phyloP scores from a whole-genome alignment of 2,888 invertebrate species.

The Diarsia brunnea region DNA sequence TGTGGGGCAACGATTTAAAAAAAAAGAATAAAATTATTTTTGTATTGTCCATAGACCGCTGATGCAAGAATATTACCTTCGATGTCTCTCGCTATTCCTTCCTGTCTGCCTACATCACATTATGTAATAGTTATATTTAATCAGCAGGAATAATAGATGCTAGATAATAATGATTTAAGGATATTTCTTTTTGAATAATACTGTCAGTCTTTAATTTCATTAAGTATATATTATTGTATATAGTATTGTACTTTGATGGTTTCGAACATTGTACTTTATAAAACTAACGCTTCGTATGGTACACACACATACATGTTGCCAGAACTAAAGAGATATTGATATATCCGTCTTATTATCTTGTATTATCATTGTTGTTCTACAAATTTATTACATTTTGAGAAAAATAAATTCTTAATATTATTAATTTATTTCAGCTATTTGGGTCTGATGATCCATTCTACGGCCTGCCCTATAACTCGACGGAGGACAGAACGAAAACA shows the following conservation, averaged over 20 bases:
- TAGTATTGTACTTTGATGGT: too few relatives aligned
- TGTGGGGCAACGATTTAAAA: too few relatives aligned
- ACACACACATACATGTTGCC: constrained; percentile 12
- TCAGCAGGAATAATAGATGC: constrained; percentile 63
- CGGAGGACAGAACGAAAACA: constrained; percentile 82
- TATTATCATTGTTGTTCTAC: constrained; percentile 52
- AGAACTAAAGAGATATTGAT: constrained; percentile 30
- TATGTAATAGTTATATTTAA: constrained; percentile 78
- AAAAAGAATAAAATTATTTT: constrained; percentile 69
- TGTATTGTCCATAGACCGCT: constrained; percentile 85
- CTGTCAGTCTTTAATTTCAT: constrained; percentile 26
- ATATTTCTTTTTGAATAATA: constrained; percentile 45
- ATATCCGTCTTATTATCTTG: constrained; percentile 58
- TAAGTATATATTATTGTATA: too few relatives aligned
- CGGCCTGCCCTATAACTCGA: constrained; percentile 84
- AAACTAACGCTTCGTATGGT: constrained; percentile 22
- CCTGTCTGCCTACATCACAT: constrained; percentile 78
- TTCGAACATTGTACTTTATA: constrained; percentile 22
- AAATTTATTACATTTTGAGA: constrained; percentile 28
- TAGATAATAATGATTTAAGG: constrained; percentile 61
- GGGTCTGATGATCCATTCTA: constrained; percentile 89
- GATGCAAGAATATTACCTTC: constrained; percentile 79
- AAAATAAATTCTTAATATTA: constrained; percentile 20
- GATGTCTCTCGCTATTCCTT: constrained; percentile 80
- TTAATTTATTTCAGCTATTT: constrained; percentile 83